These are phyloP conservation scores for Tachypleus tridentatus DNA, from an alignment of 1,140 invertebrate genomes.

Conservation along the genomic window DNA sequence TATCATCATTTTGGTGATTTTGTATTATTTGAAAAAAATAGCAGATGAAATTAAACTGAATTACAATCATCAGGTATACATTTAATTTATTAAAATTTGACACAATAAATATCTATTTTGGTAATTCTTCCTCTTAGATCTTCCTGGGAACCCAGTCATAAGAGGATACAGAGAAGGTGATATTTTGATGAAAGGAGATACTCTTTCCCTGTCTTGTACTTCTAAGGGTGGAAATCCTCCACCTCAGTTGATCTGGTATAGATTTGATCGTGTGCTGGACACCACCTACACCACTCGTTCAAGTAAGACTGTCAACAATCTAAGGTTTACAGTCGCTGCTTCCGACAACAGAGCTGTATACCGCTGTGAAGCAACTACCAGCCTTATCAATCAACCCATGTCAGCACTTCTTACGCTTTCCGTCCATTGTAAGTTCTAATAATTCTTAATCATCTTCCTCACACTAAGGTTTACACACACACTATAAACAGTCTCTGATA, in stretches of 20 bases:
- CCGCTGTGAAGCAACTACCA: slow-evolving; percentile 80
- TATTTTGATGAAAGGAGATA: slow-evolving; percentile 65
- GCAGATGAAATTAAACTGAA: no score
- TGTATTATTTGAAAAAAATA: no score
- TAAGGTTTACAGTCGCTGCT: slow-evolving; percentile 69
- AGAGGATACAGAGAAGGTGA: slow-evolving; percentile 68
- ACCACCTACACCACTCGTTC: slow-evolving; percentile 51
- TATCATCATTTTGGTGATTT: no score
- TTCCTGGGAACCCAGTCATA: slow-evolving; percentile 78
- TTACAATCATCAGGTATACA: no score
- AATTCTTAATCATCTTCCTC: no score
- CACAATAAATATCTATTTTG: no score
- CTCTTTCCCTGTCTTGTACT: slow-evolving; percentile 76
- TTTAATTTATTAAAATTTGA: no score
- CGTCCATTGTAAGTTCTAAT: slow-evolving; percentile 67
- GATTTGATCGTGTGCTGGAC: slow-evolving; percentile 27
- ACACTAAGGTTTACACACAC: no score
- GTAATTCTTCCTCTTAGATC: slow-evolving; percentile 51
- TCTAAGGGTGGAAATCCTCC: slow-evolving; percentile 84
- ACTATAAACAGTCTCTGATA: no score
- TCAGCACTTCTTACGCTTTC: slow-evolving; percentile 69
- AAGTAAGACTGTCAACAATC: slow-evolving; percentile 49
- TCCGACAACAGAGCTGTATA: slow-evolving; percentile 87
- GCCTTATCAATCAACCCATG: slow-evolving; percentile 67
- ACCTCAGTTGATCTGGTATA: slow-evolving; percentile 23